Evolutionary conservation across 2,113 vertebrate species (phyloP).

Genomic region (Ophthalmolycus amberensis): DNA sequence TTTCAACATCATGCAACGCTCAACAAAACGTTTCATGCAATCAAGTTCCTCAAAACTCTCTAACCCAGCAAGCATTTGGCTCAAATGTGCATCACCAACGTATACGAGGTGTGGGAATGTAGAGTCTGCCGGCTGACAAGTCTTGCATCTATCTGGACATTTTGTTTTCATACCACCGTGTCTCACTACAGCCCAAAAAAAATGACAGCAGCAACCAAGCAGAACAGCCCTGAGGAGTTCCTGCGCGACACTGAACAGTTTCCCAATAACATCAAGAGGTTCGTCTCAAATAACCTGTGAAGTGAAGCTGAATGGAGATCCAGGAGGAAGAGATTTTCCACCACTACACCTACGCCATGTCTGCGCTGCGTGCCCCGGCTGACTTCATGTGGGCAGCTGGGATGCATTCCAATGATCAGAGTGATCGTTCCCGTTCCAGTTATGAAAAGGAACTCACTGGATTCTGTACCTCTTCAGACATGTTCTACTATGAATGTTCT

Average conservation of each 20-base stretch:
- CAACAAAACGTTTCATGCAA: neutral
- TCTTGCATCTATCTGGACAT: constrained; percentile 18
- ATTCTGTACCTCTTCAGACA: neutral
- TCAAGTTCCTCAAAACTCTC: neutral
- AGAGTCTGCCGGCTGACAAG: neutral
- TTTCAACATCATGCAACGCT: neutral
- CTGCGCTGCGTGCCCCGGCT: constrained; percentile 30
- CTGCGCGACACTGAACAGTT: neutral
- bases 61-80: neutral
- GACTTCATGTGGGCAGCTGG: constrained; percentile 51
- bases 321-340: constrained; percentile 7
- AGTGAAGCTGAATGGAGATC: constrained; percentile 32
- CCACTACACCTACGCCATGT: constrained; percentile 51
- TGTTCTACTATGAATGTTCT: neutral
- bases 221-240: constrained; percentile 18
- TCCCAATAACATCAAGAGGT: neutral
- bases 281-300: constrained; percentile 13
- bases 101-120: constrained; percentile 16
- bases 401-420: constrained; percentile 32
- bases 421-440: constrained; percentile 27
- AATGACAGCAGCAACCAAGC: neutral
- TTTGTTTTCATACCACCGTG: constrained; percentile 59
- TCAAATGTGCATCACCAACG: neutral
- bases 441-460: neutral
- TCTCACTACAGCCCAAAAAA: constrained; percentile 30